phyloP scores from a whole-genome alignment of 2,888 invertebrate genomes.

The Malthinus seriepunctatus region DNA sequence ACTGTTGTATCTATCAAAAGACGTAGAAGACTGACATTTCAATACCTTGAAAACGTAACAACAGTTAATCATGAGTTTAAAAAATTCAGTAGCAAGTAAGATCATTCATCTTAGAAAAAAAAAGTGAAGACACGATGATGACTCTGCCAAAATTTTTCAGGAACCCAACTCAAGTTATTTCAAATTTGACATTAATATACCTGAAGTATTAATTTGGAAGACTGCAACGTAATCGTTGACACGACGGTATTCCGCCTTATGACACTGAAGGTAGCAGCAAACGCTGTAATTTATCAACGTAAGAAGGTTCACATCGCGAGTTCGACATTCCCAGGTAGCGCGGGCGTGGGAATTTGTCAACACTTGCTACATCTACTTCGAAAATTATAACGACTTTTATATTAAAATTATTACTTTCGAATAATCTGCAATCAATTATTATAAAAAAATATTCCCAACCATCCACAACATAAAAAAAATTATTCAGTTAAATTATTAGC shows the following conservation, averaged over 20 bases:
- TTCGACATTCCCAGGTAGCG: conserved; percentile 33
- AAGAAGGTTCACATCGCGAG: conserved; percentile 29
- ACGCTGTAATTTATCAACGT: conserved; percentile 35
- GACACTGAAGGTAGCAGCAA: conserved; percentile 30
- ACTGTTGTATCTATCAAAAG: conserved; percentile 18
- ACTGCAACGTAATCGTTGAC: conserved; percentile 30
- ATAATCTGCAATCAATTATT: no score
- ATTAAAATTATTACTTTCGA: no score
- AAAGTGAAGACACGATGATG: conserved; percentile 30
- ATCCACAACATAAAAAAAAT: no score
- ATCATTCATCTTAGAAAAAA: conserved; percentile 32
- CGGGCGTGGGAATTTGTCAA: conserved; percentile 31
- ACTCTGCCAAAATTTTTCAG: conserved; percentile 29
- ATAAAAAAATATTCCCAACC: no score
- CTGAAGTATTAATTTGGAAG: conserved; percentile 28
- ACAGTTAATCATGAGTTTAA: conserved; percentile 32
- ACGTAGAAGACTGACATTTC: conserved; percentile 26
- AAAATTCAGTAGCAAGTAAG: conserved; percentile 30
- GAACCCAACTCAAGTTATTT: conserved; percentile 23
- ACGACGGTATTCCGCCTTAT: conserved; percentile 30
- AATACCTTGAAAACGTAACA: conserved; percentile 27
- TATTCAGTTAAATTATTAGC: no score
- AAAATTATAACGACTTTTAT: no score
- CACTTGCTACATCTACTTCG: neutral
- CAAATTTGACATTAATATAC: conserved; percentile 21